These are phyloP conservation scores for Dendrolimus kikuchii DNA, from an alignment of 1,140 invertebrate species.

Conservation along the genomic window DNA sequence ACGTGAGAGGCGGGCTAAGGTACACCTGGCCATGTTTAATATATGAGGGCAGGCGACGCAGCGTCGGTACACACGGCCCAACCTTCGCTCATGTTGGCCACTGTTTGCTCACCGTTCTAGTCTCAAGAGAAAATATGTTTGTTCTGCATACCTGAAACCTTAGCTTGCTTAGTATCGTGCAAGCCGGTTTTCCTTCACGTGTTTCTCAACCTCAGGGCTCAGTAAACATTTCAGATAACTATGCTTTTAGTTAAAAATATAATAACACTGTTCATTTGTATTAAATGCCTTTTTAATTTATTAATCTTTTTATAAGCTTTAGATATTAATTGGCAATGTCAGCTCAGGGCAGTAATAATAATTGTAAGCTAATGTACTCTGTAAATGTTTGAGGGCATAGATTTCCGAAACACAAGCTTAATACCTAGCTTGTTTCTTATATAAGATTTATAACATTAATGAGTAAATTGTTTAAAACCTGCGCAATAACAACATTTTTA, in stretches of 20 bases:
- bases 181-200: slow-evolving; percentile 52
- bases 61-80: slow-evolving; percentile 54
- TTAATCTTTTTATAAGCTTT: too few species aligned
- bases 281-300: background rate
- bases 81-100: slow-evolving; percentile 51
- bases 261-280: background rate
- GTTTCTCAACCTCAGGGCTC: slow-evolving; percentile 35
- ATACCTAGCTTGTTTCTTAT: too few species aligned
- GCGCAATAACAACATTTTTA: too few species aligned
- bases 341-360: too few species aligned
- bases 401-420: too few species aligned
- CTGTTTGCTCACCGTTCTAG: slow-evolving; percentile 63
- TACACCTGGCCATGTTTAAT: slow-evolving; percentile 63
- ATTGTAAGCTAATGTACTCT: too few species aligned
- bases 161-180: slow-evolving; percentile 32
- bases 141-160: slow-evolving; percentile 56
- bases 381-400: too few species aligned
- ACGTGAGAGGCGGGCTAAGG: slow-evolving; percentile 35
- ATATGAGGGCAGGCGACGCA: slow-evolving; percentile 68
- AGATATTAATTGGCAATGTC: too few species aligned
- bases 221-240: slow-evolving; percentile 25
- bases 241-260: background rate
- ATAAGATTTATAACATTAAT: too few species aligned
- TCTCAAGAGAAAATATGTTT: slow-evolving; percentile 69
- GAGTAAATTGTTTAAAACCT: too few species aligned